These are phyloP conservation scores for Struthio camelus DNA, from an alignment of 2,113 vertebrate genomes.

Conservation along the genomic window DNA sequence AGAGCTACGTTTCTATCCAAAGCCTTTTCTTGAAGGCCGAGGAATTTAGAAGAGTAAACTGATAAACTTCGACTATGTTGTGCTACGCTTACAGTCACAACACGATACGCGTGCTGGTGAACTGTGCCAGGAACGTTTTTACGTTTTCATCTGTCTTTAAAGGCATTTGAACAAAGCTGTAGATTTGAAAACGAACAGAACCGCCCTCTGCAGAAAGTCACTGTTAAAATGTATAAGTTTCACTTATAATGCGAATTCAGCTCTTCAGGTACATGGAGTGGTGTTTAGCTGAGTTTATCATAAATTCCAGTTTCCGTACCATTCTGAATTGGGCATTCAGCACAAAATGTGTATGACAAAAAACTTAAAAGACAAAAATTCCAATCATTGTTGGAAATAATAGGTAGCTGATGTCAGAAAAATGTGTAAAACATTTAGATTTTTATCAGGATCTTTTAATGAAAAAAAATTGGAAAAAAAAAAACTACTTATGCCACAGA, in stretches of 20 bases:
- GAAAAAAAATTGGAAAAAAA: background rate
- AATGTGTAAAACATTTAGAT: background rate
- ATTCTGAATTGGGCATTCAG: background rate
- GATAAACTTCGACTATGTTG: background rate
- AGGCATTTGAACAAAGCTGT: background rate
- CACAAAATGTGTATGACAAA: background rate
- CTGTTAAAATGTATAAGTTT: background rate
- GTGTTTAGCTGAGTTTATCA: background rate
- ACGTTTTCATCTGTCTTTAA: accelerated
- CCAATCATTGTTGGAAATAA: background rate
- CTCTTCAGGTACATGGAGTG: background rate
- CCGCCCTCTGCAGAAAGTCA: background rate
- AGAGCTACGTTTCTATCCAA: background rate
- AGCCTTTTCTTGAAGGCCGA: background rate
- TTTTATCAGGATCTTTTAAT: background rate
- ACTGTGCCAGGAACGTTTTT: background rate
- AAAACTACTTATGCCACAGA: background rate
- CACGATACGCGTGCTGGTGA: background rate
- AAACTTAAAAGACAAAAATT: background rate
- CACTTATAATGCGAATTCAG: background rate
- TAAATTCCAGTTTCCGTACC: background rate
- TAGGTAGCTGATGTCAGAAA: background rate
- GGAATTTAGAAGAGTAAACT: background rate
- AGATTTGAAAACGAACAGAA: background rate
- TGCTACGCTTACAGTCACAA: background rate